Percentiles rank a stretch among this genome's conserved stretches.
Evolutionary conservation across 2,888 invertebrate genomes (phyloP).

Genomic region (Andrena minutula): DNA sequence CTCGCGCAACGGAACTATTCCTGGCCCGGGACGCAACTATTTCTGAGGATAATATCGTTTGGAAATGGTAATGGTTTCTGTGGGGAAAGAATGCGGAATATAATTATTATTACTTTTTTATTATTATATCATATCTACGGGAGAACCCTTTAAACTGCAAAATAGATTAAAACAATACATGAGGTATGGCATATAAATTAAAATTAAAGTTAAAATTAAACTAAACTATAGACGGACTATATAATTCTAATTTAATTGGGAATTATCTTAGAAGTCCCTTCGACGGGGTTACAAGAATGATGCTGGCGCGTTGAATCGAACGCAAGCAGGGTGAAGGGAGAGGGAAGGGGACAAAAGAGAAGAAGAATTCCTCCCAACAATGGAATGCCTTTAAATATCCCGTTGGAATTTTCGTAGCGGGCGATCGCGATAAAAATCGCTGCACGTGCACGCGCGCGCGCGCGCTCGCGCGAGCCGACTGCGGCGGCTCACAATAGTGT

Average conservation of each 20-base stretch:
- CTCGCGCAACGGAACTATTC: slow-evolving; percentile 4
- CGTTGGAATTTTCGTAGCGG: slow-evolving; percentile 36
- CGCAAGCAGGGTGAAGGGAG: neutral
- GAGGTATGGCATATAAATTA: too few relatives aligned
- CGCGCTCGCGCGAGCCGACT: too few relatives aligned
- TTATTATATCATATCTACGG: too few relatives aligned
- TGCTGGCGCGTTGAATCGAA: slow-evolving; percentile 3
- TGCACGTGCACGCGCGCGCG: slow-evolving; percentile 11
- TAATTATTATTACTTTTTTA: too few relatives aligned
- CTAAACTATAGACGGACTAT: too few relatives aligned
- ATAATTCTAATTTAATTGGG: too few relatives aligned
- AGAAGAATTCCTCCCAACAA: neutral
- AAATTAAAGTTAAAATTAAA: too few relatives aligned
- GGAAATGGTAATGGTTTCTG: neutral
- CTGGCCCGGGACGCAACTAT: neutral
- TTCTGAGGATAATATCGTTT: neutral
- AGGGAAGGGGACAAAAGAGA: neutral
- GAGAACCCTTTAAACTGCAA: too few relatives aligned
- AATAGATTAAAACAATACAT: too few relatives aligned
- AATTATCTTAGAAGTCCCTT: neutral
- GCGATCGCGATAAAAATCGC: slow-evolving; percentile 37
- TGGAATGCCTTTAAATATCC: slow-evolving; percentile 25
- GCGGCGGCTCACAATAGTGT: slow-evolving; percentile 31
- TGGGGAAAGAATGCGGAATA: too few relatives aligned
- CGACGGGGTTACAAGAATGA: neutral